Evolutionary conservation across 2,888 invertebrate genomes (phyloP), one percentile per base, ranked within the genome.

Genomic region (Drosophila stalkeri): DNA sequence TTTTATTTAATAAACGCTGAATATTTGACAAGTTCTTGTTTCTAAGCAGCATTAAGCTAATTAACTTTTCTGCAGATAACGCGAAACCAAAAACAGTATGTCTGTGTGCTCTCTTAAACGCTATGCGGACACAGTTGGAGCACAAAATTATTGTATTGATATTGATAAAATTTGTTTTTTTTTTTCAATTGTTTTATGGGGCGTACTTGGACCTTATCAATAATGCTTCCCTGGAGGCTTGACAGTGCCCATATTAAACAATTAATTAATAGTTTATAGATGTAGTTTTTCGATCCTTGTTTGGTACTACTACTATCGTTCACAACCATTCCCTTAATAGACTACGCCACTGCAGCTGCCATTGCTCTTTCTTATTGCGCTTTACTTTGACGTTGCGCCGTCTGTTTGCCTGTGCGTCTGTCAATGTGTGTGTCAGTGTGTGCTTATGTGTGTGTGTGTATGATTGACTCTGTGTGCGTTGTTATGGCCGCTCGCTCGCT

Each of bases 301-400:
- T 47, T 46, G 0, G 37, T 6, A 23, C 23, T 7, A 7, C 20
- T n/a, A n/a, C 27, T 27, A 27, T 27, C 49, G 51, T 61, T 46
- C 35, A 20, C 47, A 18, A n/a, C 11, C 55, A 60, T 18, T 0
- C 6, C 14, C 8, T 41, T 16, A 43, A 46, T n/a, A 16, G 6
- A 2, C 80, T 57, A 80, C 83, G 80, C 71, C 80, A 41, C 80
- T 81, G 80, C 39, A 66, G 67, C 83, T 80, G 82, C 80, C 80
- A 80, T 82, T 80, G 82, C 82, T 71, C 57, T 72, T 75, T 66
- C 69, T 55, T 44, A 62, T 72, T 79, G 80, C 76, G 70, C 65
- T 82, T 79, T 59, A 54, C 65, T 66, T 55, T 60, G 67, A 64
- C 77, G 80, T 51, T 49, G 69, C 74, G 72, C 39, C 46, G 68